Conservation (phyloP, 2,113 vertebrate genomes). For the Coryphaenoides rupestris region DNA sequence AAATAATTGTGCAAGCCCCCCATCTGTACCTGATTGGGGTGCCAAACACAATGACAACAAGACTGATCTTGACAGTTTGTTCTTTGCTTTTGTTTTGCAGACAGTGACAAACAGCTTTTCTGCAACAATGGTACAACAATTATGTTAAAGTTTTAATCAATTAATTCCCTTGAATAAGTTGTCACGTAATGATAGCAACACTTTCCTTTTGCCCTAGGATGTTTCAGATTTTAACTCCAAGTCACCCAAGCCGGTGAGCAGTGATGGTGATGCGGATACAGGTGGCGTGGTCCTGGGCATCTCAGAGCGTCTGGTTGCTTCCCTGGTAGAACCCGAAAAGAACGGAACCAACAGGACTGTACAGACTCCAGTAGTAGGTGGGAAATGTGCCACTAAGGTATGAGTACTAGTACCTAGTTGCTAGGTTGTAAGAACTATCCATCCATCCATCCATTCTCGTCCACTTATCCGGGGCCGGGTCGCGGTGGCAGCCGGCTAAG, state of each 20-base stretch:
- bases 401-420: too few relatives aligned
- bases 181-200: background rate
- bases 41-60: too few relatives aligned
- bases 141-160: background rate
- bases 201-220: slow-evolving; percentile 26
- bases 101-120: slow-evolving; percentile 42
- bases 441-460: too few relatives aligned
- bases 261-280: slow-evolving; percentile 20
- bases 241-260: slow-evolving; percentile 2
- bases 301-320: slow-evolving; percentile 36
- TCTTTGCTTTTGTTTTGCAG: slow-evolving; percentile 25
- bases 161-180: background rate
- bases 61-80: background rate
- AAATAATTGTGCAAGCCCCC: too few relatives aligned
- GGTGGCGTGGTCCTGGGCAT: slow-evolving; percentile 52
- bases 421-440: background rate
- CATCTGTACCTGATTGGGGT: too few relatives aligned
- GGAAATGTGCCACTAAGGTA: background rate
- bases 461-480: too few relatives aligned
- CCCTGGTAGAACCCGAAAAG: slow-evolving; percentile 3
- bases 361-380: slow-evolving; percentile 43
- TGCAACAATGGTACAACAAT: slow-evolving; percentile 34
- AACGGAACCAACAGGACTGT: slow-evolving; percentile 26
- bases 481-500: too few relatives aligned
- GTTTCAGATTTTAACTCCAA: slow-evolving; percentile 34